phyloP scores from a whole-genome alignment of 2,888 invertebrate species.

The Ectemnius continuus region DNA sequence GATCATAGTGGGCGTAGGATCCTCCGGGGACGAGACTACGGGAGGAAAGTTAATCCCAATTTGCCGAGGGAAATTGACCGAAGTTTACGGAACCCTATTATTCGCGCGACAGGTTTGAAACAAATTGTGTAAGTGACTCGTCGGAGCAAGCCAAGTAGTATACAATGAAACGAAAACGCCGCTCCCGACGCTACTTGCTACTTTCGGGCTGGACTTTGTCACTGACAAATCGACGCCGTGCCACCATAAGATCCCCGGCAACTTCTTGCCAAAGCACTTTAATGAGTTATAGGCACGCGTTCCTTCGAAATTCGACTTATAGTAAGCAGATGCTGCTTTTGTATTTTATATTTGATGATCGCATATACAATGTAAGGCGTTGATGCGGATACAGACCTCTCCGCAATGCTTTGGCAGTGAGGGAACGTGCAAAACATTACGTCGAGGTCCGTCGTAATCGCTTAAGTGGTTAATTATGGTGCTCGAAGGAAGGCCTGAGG shows the following conservation, averaged over 20 bases:
- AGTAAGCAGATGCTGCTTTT: no score
- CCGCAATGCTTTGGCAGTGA: no score
- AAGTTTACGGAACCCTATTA: constrained; percentile 45
- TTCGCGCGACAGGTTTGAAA: constrained; percentile 54
- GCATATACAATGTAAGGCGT: no score
- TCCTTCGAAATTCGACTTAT: no score
- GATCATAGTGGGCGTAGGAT: constrained; percentile 40
- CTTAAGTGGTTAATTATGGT: constrained; percentile 71
- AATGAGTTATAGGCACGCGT: constrained; percentile 31
- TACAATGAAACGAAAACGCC: constrained; percentile 46
- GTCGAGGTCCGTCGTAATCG: constrained; percentile 68
- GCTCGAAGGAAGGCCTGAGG: constrained; percentile 66
- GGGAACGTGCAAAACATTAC: constrained; percentile 61
- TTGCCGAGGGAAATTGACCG: constrained; percentile 50
- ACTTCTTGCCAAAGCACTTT: constrained; percentile 66
- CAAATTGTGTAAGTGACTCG: constrained; percentile 49
- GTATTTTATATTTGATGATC: no score
- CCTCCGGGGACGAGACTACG: constrained; percentile 36
- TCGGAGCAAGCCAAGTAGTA: constrained; percentile 37
- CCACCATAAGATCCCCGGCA: constrained; percentile 48
- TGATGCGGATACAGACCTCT: no score
- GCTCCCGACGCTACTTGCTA: constrained; percentile 14
- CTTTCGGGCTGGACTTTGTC: constrained; percentile 45
- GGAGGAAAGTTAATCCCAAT: constrained; percentile 52
- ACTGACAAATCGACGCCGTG: constrained; percentile 68